A percentile compares a stretch with the other conserved stretches of the same genome.
phyloP scores from a whole-genome alignment of 2,888 invertebrate species.

The Coelinius sp. region DNA sequence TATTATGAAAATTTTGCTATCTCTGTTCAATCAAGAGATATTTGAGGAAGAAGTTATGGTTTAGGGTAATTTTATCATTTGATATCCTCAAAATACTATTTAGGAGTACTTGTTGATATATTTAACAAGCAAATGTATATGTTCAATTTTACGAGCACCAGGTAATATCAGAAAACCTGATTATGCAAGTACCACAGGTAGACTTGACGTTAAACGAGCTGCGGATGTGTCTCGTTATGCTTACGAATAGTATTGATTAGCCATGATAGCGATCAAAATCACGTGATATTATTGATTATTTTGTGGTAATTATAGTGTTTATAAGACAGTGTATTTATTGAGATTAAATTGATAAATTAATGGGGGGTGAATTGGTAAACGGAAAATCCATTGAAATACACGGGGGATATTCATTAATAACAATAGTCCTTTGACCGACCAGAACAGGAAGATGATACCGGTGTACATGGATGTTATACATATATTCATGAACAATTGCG shows the following conservation, averaged over 20 bases:
- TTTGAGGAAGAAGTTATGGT: too few relatives aligned
- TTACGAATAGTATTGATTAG: not conserved
- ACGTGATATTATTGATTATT: not conserved
- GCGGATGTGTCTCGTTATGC: not conserved
- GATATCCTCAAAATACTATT: too few relatives aligned
- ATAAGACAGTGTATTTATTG: not conserved
- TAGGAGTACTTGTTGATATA: too few relatives aligned
- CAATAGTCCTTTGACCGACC: slow-evolving; percentile 12
- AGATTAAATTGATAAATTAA: not conserved
- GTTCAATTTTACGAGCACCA: not conserved
- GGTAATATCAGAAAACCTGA: not conserved
- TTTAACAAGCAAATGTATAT: not conserved
- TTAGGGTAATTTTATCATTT: too few relatives aligned
- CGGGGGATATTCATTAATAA: not conserved
- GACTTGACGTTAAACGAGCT: not conserved
- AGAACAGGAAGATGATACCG: slow-evolving; percentile 8
- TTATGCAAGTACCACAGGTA: not conserved
- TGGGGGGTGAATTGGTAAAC: not conserved
- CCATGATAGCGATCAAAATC: not conserved
- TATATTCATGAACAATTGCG: slow-evolving; percentile 31
- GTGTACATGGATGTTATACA: slow-evolving; percentile 23
- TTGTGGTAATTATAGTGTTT: not conserved
- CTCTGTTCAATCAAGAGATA: too few relatives aligned
- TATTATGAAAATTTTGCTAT: too few relatives aligned
- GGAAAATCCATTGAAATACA: slow-evolving; percentile 1